A percentile compares a stretch with the other conserved stretches of the same genome.
phyloP scores from a whole-genome alignment of 1,140 invertebrate species.

The Diachasmimorpha longicaudata region DNA sequence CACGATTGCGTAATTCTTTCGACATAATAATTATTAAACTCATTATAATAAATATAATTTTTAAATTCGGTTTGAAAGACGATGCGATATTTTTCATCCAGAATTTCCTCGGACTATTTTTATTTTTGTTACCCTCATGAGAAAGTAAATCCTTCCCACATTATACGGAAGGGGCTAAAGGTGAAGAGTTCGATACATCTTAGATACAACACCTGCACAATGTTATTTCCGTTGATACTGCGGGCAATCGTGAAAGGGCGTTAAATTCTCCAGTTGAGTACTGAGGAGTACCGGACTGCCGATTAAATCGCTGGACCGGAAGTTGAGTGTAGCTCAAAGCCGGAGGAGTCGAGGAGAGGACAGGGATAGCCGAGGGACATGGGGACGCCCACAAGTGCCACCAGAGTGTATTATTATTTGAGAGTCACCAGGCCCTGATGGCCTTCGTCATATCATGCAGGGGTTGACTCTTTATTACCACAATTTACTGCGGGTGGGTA shows the following conservation, averaged over 20 bases:
- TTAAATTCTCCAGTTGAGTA: conserved; percentile 43
- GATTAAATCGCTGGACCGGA: conserved; percentile 43
- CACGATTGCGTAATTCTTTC: too few species aligned
- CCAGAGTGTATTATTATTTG: conserved; percentile 24
- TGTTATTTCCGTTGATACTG: neutral
- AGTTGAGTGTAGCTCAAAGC: conserved; percentile 31
- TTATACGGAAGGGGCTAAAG: too few species aligned
- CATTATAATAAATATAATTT: too few species aligned
- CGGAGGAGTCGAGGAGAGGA: neutral
- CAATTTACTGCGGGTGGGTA: neutral
- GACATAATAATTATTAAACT: too few species aligned
- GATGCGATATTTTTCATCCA: too few species aligned
- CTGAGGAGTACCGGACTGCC: conserved; percentile 33
- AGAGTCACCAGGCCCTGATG: conserved; percentile 10
- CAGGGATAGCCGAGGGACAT: neutral
- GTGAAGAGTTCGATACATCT: neutral
- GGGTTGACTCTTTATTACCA: neutral
- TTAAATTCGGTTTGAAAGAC: too few species aligned
- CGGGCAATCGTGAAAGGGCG: neutral
- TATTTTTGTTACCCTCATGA: too few species aligned
- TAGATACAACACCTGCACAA: neutral
- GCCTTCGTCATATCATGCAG: neutral
- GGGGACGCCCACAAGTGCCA: neutral
- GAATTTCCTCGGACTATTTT: too few species aligned
- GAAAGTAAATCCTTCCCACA: neutral